Conservation (phyloP, 2,797 vertebrate genomes). For the Loris lydekkerianus region DNA sequence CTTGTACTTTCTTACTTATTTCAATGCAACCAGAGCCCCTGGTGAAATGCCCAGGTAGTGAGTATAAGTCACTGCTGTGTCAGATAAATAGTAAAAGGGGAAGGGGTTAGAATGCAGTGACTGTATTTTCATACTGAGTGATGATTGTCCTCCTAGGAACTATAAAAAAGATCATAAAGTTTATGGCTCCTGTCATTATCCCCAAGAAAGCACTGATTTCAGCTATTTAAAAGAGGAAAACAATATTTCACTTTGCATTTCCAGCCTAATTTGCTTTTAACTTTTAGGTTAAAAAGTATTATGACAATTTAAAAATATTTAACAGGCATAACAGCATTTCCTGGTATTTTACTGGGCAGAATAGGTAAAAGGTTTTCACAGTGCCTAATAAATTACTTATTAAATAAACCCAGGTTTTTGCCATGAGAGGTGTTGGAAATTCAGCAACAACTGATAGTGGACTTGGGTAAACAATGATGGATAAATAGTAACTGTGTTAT, state of each 20-base stretch:
- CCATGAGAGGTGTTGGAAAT: not conserved
- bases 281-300: not conserved
- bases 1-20: not conserved
- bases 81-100: not conserved
- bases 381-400: not conserved
- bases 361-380: constrained; percentile 10
- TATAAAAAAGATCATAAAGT: not conserved
- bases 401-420: not conserved
- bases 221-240: not conserved
- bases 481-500: not conserved
- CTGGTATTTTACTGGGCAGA: constrained; percentile 7
- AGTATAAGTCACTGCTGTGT: not conserved
- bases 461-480: not conserved
- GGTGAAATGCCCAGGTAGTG: not conserved
- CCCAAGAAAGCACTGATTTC: not conserved
- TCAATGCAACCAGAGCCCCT: not conserved
- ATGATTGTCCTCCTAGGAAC: not conserved
- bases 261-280: constrained; percentile 15
- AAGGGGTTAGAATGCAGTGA: not conserved
- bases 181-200: not conserved
- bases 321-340: not conserved
- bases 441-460: not conserved
- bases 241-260: not conserved
- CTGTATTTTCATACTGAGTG: not conserved
- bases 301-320: constrained; percentile 18